These are phyloP conservation scores for Eledona agricola DNA, from an alignment of 2,888 invertebrate genomes.

Conservation along the genomic window DNA sequence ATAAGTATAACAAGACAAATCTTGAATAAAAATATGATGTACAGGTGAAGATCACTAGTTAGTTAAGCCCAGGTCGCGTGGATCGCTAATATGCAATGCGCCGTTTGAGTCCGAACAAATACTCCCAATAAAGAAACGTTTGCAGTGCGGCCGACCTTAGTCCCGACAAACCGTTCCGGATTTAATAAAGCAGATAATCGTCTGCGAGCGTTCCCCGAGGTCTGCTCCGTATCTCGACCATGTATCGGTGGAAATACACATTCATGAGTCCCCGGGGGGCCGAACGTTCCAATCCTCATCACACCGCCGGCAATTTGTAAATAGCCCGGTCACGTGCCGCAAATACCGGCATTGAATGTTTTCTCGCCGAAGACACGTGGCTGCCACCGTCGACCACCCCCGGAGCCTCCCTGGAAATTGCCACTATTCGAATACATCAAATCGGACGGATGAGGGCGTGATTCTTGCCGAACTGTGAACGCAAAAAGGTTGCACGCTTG, in stretches of 20 bases:
- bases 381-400: conserved; percentile 47
- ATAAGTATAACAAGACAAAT: too few relatives aligned
- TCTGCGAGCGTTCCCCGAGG: conserved; percentile 23
- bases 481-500: conserved; percentile 9
- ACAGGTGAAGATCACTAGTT: too few relatives aligned
- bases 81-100: too few relatives aligned
- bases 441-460: conserved; percentile 34
- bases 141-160: too few relatives aligned
- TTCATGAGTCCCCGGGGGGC: conserved; percentile 44
- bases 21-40: too few relatives aligned
- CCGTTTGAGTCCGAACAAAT: too few relatives aligned
- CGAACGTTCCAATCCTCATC: conserved; percentile 51
- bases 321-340: conserved; percentile 60
- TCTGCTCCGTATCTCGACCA: conserved; percentile 19
- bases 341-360: conserved; percentile 62
- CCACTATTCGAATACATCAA: conserved; percentile 38
- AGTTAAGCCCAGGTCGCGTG: too few relatives aligned
- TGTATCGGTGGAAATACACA: conserved; percentile 33
- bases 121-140: too few relatives aligned
- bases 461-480: conserved; percentile 13
- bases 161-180: conserved; percentile 21
- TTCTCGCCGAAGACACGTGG: conserved; percentile 61
- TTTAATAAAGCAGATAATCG: conserved; percentile 33
- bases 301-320: conserved; percentile 62
- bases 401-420: conserved; percentile 38